These are phyloP conservation scores for Megaleporinus macrocephalus DNA, from an alignment of 2,113 vertebrate genomes.

Conservation along the genomic window DNA sequence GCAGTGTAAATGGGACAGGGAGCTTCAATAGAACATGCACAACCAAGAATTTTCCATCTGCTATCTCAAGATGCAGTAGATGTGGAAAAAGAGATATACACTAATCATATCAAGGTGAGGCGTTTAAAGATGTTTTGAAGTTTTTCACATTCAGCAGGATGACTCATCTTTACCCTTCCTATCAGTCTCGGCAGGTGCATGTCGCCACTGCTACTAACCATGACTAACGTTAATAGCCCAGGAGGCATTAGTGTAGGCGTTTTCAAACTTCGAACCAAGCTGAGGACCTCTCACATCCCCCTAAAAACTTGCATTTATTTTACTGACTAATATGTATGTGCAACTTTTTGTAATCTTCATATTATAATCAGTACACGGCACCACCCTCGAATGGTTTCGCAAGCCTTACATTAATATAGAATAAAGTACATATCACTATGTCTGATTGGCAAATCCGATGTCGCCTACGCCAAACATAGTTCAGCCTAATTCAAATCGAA, in stretches of 20 bases:
- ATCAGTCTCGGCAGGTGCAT: neutral
- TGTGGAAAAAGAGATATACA: neutral
- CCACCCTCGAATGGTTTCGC: too few relatives aligned
- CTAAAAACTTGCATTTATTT: too few relatives aligned
- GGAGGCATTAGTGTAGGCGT: neutral
- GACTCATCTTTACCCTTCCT: constrained; percentile 4
- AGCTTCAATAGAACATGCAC: neutral
- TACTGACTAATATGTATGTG: too few relatives aligned
- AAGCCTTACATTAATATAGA: too few relatives aligned
- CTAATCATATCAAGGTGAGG: constrained; percentile 31
- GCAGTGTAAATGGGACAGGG: neutral
- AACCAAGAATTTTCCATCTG: neutral
- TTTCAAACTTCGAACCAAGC: neutral
- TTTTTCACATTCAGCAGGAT: constrained; percentile 4
- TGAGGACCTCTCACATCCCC: neutral
- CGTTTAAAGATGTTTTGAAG: constrained; percentile 6
- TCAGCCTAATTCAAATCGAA: too few relatives aligned
- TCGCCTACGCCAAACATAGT: too few relatives aligned
- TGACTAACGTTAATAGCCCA: neutral
- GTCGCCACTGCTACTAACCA: neutral
- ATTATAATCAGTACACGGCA: too few relatives aligned
- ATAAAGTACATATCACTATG: too few relatives aligned
- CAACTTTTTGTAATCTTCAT: too few relatives aligned
- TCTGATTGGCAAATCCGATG: too few relatives aligned
- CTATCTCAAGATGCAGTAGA: constrained; percentile 7